Evolutionary conservation across 1,140 invertebrate species (phyloP).

Genomic region (Orchestia grillus): DNA sequence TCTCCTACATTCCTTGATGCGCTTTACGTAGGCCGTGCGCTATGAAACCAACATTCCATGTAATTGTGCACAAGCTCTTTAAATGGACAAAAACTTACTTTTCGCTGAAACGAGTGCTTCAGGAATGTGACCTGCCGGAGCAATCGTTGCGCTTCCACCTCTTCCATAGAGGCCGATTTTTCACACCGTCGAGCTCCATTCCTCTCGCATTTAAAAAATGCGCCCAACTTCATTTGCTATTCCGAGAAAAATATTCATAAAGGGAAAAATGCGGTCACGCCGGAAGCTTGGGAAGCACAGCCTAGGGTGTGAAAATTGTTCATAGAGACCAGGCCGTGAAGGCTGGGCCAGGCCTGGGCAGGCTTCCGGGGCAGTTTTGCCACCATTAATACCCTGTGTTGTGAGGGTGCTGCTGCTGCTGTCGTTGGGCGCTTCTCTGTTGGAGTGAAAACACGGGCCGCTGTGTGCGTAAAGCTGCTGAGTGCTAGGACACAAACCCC

Average conservation of each 20-base stretch:
- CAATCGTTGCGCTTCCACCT: neutral
- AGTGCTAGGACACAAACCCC: no score
- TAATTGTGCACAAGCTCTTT: neutral
- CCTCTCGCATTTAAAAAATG: neutral
- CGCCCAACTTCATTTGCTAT: neutral
- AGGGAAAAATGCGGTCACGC: conserved; percentile 34
- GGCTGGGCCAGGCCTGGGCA: neutral
- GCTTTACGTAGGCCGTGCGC: no score
- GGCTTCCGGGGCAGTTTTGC: neutral
- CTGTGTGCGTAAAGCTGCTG: neutral
- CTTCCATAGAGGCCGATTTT: neutral
- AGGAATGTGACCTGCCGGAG: neutral
- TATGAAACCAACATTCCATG: no score
- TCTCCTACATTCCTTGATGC: no score
- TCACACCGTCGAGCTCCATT: neutral
- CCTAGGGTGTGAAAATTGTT: conserved; percentile 24
- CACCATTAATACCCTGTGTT: neutral
- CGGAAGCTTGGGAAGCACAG: conserved; percentile 22
- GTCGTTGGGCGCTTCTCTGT: neutral
- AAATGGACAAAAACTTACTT: neutral
- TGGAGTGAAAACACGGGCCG: neutral
- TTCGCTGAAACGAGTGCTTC: neutral
- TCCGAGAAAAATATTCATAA: conserved; percentile 24
- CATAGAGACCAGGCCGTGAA: neutral
- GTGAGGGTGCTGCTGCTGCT: neutral